These are phyloP conservation scores for Geodia barretti DNA, from an alignment of 37 sponge, comb jelly and placozoan species.

Conservation along the genomic window DNA sequence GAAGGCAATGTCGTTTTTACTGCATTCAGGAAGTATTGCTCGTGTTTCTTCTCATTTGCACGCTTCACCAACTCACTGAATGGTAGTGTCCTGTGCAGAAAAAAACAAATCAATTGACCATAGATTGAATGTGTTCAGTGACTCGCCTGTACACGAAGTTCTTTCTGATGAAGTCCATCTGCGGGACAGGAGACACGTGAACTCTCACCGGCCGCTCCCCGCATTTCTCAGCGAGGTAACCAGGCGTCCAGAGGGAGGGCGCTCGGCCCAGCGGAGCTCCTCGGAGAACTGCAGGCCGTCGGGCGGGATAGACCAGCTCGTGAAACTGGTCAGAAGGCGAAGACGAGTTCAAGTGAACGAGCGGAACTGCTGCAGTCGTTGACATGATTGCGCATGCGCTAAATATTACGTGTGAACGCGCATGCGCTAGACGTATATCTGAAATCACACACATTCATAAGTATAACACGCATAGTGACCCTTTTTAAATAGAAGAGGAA, in stretches of 20 bases:
- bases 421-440: not conserved
- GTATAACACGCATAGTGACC: not conserved
- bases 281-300: slow-evolving; percentile 64
- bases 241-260: slow-evolving; percentile 66
- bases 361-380: not conserved
- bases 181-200: slow-evolving; percentile 66
- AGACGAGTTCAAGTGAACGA: not conserved
- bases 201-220: slow-evolving; percentile 67
- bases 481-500: not conserved
- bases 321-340: slow-evolving; percentile 45
- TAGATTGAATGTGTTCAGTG: not conserved
- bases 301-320: slow-evolving; percentile 22
- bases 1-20: slow-evolving; percentile 17
- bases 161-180: slow-evolving; percentile 85
- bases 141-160: slow-evolving; percentile 84
- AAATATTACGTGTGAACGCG: not conserved
- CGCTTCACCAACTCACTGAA: slow-evolving; percentile 77
- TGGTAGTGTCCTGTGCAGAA: slow-evolving; percentile 69
- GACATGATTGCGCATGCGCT: not conserved
- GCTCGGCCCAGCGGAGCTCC: slow-evolving; percentile 82
- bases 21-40: slow-evolving; percentile 54
- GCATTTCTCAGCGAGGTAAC: slow-evolving; percentile 58
- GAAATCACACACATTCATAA: not conserved
- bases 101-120: no score
- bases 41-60: slow-evolving; percentile 11